Evolutionary conservation across 92 coral and sea anemone genomes (phyloP).

Genomic region (Chrysogorgia sp.): DNA sequence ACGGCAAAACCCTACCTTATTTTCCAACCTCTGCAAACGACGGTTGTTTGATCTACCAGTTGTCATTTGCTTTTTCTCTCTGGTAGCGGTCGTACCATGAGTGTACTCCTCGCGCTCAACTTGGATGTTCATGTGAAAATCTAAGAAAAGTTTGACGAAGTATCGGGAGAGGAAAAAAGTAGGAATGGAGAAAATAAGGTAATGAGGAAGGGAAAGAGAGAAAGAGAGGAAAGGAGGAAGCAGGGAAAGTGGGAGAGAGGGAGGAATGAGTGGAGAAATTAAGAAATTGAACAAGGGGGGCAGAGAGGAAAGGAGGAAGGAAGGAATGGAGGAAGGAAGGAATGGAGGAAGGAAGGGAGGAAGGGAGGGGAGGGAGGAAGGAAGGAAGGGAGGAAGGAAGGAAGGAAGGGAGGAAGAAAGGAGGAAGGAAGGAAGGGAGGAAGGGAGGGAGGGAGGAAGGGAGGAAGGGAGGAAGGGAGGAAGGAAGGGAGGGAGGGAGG

Average conservation of each 20-base stretch:
- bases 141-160: not conserved
- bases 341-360: not conserved
- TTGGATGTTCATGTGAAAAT: conserved; percentile 2
- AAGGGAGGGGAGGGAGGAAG: not conserved
- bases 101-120: conserved; percentile 7
- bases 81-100: not conserved
- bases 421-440: not conserved
- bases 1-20: not conserved
- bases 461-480: not conserved
- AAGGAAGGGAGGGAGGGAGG: conserved; percentile 8
- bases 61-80: conserved; percentile 23
- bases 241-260: not conserved
- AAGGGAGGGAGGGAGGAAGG: not conserved
- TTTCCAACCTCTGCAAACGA: conserved; percentile 27
- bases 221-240: not conserved
- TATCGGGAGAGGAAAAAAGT: no score
- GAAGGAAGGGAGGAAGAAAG: not conserved
- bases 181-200: not conserved
- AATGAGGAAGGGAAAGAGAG: not conserved
- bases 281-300: not conserved
- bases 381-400: not conserved
- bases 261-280: not conserved
- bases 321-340: not conserved
- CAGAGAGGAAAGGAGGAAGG: not conserved
- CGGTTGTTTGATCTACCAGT: conserved; percentile 19